These are phyloP conservation scores for Macroramphosus scolopax DNA, from an alignment of 2,797 vertebrate genomes.

Conservation along the genomic window DNA sequence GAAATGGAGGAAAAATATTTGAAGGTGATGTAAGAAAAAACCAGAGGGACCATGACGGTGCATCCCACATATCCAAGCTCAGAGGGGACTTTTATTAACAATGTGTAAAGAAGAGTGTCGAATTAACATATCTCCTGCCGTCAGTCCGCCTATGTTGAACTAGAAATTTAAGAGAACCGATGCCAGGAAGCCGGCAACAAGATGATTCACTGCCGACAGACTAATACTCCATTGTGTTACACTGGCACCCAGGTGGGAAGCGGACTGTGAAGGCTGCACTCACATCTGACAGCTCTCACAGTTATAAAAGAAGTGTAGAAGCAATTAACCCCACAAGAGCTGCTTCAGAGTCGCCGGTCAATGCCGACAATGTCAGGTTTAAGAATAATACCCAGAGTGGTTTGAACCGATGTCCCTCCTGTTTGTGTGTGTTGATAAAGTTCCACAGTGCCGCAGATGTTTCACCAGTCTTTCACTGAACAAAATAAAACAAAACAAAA, in stretches of 20 bases:
- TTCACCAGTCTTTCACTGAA: slow-evolving; percentile 13
- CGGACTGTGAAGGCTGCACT: slow-evolving; percentile 46
- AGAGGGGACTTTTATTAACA: slow-evolving; percentile 49
- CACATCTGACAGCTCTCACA: slow-evolving; percentile 42
- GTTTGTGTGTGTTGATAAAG: slow-evolving; percentile 7
- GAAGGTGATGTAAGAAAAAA: slow-evolving; percentile 26
- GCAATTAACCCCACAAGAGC: slow-evolving; percentile 42
- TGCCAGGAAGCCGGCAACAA: slow-evolving; percentile 43
- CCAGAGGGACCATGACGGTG: slow-evolving; percentile 11
- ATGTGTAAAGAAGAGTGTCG: slow-evolving; percentile 47
- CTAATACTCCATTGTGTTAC: slow-evolving; percentile 48
- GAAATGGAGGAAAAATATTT: slow-evolving; percentile 16
- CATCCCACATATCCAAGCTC: slow-evolving; percentile 3
- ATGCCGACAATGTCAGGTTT: slow-evolving; percentile 36
- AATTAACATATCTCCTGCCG: slow-evolving; percentile 60
- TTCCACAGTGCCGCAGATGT: slow-evolving; percentile 9
- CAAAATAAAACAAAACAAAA: too few species aligned
- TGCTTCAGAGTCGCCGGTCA: slow-evolving; percentile 11
- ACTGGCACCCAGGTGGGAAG: slow-evolving; percentile 36
- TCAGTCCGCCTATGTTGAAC: slow-evolving; percentile 62
- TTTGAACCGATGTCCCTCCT: slow-evolving; percentile 18
- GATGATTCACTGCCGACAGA: slow-evolving; percentile 62
- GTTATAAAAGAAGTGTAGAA: slow-evolving; percentile 41
- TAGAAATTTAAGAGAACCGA: slow-evolving; percentile 53
- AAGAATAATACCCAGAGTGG: slow-evolving; percentile 21